Evolutionary conservation across 1,140 invertebrate species (phyloP).

Genomic region (Dreissena polymorpha): DNA sequence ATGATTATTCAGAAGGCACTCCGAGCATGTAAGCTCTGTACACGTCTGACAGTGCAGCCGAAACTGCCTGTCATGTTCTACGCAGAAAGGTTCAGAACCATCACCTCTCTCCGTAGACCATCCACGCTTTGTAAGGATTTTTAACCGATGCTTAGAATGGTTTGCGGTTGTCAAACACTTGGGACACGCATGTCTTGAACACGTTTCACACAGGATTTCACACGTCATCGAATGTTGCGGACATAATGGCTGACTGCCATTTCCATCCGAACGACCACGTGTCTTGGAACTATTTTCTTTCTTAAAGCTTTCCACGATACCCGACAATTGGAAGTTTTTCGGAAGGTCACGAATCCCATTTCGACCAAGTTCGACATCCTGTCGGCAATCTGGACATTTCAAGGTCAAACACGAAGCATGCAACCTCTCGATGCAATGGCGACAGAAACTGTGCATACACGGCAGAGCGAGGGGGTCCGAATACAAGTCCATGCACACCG

Average conservation of each 20-base stretch:
- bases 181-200: constrained; percentile 19
- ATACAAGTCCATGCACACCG: constrained; percentile 49
- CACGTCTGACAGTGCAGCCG: constrained; percentile 20
- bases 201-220: constrained; percentile 38
- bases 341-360: constrained; percentile 28
- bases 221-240: constrained; percentile 35
- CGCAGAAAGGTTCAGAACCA: neutral
- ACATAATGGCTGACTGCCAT: constrained; percentile 21
- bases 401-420: constrained; percentile 17
- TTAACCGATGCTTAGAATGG: neutral
- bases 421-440: constrained; percentile 29
- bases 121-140: neutral
- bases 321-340: constrained; percentile 40
- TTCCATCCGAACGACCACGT: neutral
- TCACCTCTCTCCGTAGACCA: neutral
- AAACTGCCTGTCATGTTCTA: neutral
- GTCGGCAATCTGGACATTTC: constrained; percentile 41
- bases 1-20: constrained; percentile 17
- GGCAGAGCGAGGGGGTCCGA: constrained; percentile 45
- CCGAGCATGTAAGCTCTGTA: constrained; percentile 7
- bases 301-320: constrained; percentile 45
- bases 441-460: constrained; percentile 49
- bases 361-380: constrained; percentile 23
- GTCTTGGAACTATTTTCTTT: neutral
- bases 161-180: constrained; percentile 11